Conservation (phyloP, 2,113 vertebrate species). For the Thalassarche chlororhynchos region DNA sequence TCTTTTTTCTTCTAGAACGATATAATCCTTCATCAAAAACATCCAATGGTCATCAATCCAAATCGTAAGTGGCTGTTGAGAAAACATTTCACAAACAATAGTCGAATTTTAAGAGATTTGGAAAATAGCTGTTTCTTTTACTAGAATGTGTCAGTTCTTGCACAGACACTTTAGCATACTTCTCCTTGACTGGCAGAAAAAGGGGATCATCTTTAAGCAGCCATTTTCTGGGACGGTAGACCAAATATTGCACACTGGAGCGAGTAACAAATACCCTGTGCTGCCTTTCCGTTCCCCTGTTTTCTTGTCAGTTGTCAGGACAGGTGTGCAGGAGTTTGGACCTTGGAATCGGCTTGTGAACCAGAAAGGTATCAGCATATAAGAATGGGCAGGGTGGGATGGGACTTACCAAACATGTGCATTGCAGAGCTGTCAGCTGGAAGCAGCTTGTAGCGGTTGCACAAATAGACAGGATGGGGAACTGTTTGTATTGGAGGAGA, state of each 20-base stretch:
- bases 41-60: slow-evolving; percentile 89
- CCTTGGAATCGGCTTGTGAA: not conserved
- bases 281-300: not conserved
- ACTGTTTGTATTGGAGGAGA: not conserved
- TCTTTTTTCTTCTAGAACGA: slow-evolving; percentile 80
- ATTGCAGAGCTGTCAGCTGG: not conserved
- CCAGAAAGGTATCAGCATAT: not conserved
- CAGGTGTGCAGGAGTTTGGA: not conserved
- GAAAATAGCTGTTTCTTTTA: not conserved
- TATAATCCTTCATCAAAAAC: slow-evolving; percentile 87
- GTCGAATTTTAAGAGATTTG: not conserved
- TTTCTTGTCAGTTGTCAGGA: not conserved
- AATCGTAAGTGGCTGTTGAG: slow-evolving; percentile 80
- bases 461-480: not conserved
- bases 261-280: not conserved
- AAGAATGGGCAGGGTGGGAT: not conserved
- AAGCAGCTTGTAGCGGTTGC: not conserved
- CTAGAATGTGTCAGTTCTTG: not conserved
- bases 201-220: not conserved
- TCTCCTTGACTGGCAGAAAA: not conserved
- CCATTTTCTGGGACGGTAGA: not conserved
- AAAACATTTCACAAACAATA: not conserved
- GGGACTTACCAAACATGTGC: not conserved
- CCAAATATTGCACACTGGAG: not conserved
- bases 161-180: not conserved